Evolutionary conservation across 1,140 invertebrate species (phyloP).

Genomic region (Onthophagus taurus): DNA sequence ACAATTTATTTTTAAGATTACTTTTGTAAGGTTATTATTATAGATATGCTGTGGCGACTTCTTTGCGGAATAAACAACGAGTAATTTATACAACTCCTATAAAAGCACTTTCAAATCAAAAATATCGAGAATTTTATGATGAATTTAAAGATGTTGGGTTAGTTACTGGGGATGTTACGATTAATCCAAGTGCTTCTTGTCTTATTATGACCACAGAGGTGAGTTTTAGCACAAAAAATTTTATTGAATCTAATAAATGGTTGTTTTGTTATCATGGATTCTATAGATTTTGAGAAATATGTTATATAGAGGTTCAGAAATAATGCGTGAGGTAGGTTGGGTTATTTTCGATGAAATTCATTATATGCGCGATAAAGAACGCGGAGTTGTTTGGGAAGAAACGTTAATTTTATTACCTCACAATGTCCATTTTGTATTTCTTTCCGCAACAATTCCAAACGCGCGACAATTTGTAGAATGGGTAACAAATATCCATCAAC

Average conservation of each 20-base stretch:
- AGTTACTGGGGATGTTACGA: slow-evolving; percentile 98
- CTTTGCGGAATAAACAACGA: slow-evolving; percentile 61
- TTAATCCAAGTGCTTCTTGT: slow-evolving; percentile 94
- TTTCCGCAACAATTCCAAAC: slow-evolving; percentile 99
- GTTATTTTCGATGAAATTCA: slow-evolving; percentile 99
- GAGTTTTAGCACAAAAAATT: too few species aligned
- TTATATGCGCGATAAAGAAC: slow-evolving; percentile 99
- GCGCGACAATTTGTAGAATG: slow-evolving; percentile 97
- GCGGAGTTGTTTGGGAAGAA: slow-evolving; percentile 99
- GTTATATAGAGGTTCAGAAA: slow-evolving; percentile 96
- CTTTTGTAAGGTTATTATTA: slow-evolving; percentile 23
- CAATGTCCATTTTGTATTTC: slow-evolving; percentile 97
- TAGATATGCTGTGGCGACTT: slow-evolving; percentile 65
- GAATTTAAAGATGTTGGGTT: slow-evolving; percentile 97
- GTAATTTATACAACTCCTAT: slow-evolving; percentile 99
- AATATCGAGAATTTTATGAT: slow-evolving; percentile 96
- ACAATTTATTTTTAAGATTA: too few species aligned
- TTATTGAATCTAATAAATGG: slow-evolving; percentile 10
- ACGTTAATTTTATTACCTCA: slow-evolving; percentile 95
- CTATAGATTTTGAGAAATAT: slow-evolving; percentile 90
- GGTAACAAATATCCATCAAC: slow-evolving; percentile 92
- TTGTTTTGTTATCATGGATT: slow-evolving; percentile 1
- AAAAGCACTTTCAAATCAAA: slow-evolving; percentile 99
- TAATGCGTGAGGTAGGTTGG: slow-evolving; percentile 99
- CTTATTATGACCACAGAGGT: slow-evolving; percentile 99